Percentiles rank a stretch among this genome's conserved stretches.
phyloP scores from a whole-genome alignment of 2,797 vertebrate genomes.

The Podargus strigoides region DNA sequence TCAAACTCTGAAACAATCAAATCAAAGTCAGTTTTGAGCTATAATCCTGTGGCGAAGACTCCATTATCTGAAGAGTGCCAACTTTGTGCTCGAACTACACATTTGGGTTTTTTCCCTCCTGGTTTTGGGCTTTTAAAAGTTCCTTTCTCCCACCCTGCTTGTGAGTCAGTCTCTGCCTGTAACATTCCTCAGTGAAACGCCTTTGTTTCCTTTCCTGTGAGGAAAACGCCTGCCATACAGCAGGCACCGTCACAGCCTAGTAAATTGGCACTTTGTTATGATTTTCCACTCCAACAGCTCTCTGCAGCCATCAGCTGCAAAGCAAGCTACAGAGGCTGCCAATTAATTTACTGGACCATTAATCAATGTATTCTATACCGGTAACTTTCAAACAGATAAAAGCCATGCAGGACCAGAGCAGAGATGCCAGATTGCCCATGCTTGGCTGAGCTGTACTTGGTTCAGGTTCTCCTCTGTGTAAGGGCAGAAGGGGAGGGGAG shows the following conservation, averaged over 20 bases:
- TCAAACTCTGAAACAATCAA: background rate
- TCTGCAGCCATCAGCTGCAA: background rate
- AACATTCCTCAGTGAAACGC: background rate
- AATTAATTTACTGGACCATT: slow-evolving; percentile 28
- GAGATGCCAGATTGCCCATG: background rate
- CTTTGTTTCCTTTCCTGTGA: slow-evolving; percentile 33
- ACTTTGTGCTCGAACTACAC: background rate
- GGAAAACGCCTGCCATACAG: background rate
- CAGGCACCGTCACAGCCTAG: background rate
- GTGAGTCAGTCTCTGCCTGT: background rate
- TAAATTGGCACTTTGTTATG: background rate
- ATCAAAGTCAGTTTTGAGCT: background rate
- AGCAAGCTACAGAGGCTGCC: background rate
- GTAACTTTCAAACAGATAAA: slow-evolving; percentile 22
- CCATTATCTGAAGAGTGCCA: background rate
- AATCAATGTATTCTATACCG: background rate
- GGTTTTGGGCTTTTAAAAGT: background rate
- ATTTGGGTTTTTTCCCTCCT: fast-evolving
- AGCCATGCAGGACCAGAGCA: background rate
- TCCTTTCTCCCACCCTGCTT: background rate
- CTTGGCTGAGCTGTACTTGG: background rate
- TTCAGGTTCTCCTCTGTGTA: background rate
- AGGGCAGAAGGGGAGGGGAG: background rate
- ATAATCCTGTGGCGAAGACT: background rate
- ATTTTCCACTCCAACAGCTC: slow-evolving; percentile 20